Conservation (phyloP, 2,113 vertebrate species). For the Cyphomyrus discorhynchus region DNA sequence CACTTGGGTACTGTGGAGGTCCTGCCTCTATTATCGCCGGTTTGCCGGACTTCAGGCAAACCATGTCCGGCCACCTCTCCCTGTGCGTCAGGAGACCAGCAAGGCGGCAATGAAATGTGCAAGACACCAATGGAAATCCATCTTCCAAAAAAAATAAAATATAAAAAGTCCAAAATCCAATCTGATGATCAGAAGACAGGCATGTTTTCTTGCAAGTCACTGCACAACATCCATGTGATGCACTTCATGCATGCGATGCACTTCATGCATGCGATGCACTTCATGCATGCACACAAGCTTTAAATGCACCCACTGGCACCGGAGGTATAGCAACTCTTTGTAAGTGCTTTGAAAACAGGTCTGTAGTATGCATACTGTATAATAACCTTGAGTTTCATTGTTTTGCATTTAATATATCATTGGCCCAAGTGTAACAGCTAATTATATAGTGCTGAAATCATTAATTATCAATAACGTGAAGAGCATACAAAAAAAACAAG, state of each 20-base stretch:
- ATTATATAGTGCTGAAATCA: conserved; percentile 28
- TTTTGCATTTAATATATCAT: conserved; percentile 7
- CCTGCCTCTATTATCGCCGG: neutral
- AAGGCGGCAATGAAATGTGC: neutral
- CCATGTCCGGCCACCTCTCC: neutral
- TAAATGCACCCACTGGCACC: neutral
- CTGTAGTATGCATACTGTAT: neutral
- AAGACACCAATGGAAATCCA: neutral
- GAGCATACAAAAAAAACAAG: conserved; percentile 4
- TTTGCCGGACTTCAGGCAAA: neutral
- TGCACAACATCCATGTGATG: neutral
- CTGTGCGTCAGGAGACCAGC: neutral
- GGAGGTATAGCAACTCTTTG: neutral
- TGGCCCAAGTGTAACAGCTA: neutral
- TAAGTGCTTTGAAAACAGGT: neutral
- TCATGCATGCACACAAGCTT: neutral
- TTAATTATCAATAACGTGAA: neutral
- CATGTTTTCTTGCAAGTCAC: neutral
- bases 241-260: neutral
- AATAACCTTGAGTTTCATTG: neutral
- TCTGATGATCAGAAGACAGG: neutral
- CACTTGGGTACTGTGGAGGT: conserved; percentile 23
- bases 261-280: neutral
- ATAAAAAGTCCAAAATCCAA: neutral
- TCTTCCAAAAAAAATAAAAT: neutral